Conservation (phyloP, 2,888 invertebrate genomes). For the Taenaris catops region DNA sequence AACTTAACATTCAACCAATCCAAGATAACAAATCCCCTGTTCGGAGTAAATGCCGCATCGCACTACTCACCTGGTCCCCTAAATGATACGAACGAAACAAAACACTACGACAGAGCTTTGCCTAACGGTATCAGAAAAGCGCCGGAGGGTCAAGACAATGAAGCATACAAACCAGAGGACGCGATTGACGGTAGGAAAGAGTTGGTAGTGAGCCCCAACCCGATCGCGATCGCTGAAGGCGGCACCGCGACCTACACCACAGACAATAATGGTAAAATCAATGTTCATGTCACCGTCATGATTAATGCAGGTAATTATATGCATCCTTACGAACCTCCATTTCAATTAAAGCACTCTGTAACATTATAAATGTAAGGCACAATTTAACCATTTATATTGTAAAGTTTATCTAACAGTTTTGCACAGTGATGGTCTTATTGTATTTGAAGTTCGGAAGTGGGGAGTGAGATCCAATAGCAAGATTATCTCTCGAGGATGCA, state of each 20-base stretch:
- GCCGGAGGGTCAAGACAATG: constrained; percentile 91
- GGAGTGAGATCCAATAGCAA: constrained; percentile 42
- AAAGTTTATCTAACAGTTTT: constrained; percentile 68
- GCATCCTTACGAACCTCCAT: constrained; percentile 66
- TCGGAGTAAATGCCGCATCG: constrained; percentile 70
- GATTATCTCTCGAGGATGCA: constrained; percentile 69
- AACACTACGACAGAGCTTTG: constrained; percentile 49
- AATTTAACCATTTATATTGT: constrained; percentile 23
- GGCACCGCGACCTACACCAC: constrained; percentile 82
- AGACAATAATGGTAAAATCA: constrained; percentile 92
- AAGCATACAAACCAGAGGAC: constrained; percentile 82
- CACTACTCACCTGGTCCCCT: constrained; percentile 62
- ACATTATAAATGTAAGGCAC: constrained; percentile 26
- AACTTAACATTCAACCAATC: constrained; percentile 35
- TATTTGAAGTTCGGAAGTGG: constrained; percentile 37
- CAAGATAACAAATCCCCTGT: constrained; percentile 64
- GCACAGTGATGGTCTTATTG: constrained; percentile 45
- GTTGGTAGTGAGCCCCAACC: constrained; percentile 62
- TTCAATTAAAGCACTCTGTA: constrained; percentile 23
- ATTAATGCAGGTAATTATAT: constrained; percentile 85
- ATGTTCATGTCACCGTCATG: constrained; percentile 92
- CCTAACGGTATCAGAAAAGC: constrained; percentile 82
- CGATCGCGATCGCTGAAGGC: constrained; percentile 70
- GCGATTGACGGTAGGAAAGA: constrained; percentile 80
- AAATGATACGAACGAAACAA: constrained; percentile 33